Conservation (phyloP, 2,113 vertebrate species). For the Nipponia nippon region DNA sequence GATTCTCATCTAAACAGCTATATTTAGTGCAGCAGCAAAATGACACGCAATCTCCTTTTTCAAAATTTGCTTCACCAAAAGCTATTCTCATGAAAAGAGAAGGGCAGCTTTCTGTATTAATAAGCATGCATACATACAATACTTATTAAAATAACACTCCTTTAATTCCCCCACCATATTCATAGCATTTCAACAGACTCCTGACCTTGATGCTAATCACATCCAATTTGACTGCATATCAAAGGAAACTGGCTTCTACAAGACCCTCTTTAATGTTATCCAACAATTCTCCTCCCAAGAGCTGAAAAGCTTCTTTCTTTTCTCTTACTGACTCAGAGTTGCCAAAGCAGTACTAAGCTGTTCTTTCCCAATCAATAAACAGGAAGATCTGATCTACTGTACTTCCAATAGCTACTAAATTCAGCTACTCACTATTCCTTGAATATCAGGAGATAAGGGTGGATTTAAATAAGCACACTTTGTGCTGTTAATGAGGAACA, state of each 20-base stretch:
- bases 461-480: slow-evolving; percentile 33
- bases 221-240: slow-evolving; percentile 25
- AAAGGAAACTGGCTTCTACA: slow-evolving; percentile 35
- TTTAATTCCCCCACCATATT: not conserved
- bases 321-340: slow-evolving; percentile 3
- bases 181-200: slow-evolving; percentile 34
- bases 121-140: not conserved
- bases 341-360: slow-evolving; percentile 16
- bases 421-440: not conserved
- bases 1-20: not conserved
- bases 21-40: not conserved
- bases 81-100: not conserved
- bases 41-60: not conserved
- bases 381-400: slow-evolving; percentile 34
- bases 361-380: slow-evolving; percentile 63
- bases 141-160: slow-evolving; percentile 10
- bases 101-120: slow-evolving; percentile 11
- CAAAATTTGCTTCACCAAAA: not conserved
- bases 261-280: slow-evolving; percentile 43
- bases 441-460: slow-evolving; percentile 3
- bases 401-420: not conserved
- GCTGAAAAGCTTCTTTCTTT: slow-evolving; percentile 67
- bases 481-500: slow-evolving; percentile 31
- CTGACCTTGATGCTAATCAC: slow-evolving; percentile 51
- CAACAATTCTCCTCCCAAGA: slow-evolving; percentile 11